Conservation (phyloP, 2,888 invertebrate genomes). For the Diarsia brunnea region DNA sequence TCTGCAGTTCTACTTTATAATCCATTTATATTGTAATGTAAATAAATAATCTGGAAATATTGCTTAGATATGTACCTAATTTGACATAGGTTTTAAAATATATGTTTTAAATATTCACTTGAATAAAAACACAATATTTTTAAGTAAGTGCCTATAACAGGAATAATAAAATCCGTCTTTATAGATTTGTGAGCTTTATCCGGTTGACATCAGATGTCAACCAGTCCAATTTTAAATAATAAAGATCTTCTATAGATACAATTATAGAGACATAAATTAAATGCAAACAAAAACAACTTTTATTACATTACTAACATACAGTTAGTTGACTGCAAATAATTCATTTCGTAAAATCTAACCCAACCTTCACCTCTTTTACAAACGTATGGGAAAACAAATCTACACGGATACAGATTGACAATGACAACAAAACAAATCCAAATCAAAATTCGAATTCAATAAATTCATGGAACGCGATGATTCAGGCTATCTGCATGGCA, state of each 20-base stretch:
- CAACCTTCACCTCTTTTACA: constrained; percentile 27
- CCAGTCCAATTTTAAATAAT: neutral
- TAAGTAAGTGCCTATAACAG: neutral
- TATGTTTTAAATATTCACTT: neutral
- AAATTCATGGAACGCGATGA: constrained; percentile 77
- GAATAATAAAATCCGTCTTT: neutral
- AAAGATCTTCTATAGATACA: no score
- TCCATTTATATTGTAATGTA: neutral
- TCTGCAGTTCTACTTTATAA: neutral
- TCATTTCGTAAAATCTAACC: neutral
- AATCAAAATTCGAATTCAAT: constrained; percentile 63
- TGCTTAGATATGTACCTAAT: neutral
- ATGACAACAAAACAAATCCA: constrained; percentile 56
- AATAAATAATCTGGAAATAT: constrained; percentile 6
- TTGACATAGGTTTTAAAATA: neutral
- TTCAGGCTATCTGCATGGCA: constrained; percentile 73
- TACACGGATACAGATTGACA: constrained; percentile 61
- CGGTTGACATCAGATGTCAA: neutral
- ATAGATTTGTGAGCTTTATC: neutral
- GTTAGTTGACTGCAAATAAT: neutral
- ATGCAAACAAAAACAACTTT: no score
- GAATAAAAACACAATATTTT: neutral
- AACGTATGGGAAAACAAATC: constrained; percentile 36
- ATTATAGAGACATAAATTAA: no score
- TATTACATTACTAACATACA: no score